These are phyloP conservation scores for Mobula hypostoma DNA, from an alignment of 2,113 vertebrate species.

Conservation along the genomic window DNA sequence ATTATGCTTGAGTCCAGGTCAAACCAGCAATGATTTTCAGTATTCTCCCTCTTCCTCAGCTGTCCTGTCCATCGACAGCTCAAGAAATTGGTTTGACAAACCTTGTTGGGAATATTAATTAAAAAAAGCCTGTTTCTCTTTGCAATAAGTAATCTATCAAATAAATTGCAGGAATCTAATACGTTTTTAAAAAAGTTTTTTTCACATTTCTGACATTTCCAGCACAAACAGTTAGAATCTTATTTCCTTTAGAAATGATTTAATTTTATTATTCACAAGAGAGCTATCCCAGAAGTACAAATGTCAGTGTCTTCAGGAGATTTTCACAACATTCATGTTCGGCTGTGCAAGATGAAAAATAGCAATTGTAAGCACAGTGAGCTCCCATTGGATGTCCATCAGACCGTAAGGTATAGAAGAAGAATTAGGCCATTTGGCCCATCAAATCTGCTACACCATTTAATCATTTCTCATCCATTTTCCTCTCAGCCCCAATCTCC, in stretches of 20 bases:
- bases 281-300: not conserved
- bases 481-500: no score
- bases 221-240: not conserved
- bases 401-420: no score
- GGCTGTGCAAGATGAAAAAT: not conserved
- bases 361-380: not conserved
- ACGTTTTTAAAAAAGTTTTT: not conserved
- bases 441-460: no score
- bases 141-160: not conserved
- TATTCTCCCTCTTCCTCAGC: not conserved
- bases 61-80: not conserved
- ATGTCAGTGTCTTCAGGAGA: not conserved
- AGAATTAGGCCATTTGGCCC: no score
- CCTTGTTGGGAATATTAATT: not conserved
- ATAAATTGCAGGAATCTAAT: not conserved
- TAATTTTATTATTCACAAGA: not conserved
- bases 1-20: not conserved
- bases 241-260: not conserved
- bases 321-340: not conserved
- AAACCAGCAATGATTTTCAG: not conserved
- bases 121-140: not conserved
- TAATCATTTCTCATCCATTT: no score
- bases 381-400: not conserved
- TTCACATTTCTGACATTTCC: not conserved
- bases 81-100: not conserved